phyloP scores from a whole-genome alignment of 2,797 vertebrate species.

The Hydrolagus colliei region DNA sequence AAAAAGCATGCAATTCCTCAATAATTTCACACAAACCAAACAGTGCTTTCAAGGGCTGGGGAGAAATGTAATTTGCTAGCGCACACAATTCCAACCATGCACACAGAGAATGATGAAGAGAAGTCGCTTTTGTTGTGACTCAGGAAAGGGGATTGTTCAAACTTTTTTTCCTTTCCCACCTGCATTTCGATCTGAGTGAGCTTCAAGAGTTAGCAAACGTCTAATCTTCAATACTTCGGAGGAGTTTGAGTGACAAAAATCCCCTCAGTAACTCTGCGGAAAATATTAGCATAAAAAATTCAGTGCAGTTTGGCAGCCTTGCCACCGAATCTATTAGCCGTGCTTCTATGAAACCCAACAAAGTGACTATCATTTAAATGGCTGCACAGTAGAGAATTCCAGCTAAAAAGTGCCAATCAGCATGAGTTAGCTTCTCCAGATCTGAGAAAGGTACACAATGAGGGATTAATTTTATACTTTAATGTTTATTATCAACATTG shows the following conservation, averaged over 20 bases:
- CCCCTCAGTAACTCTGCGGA: conserved; percentile 47
- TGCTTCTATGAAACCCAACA: conserved; percentile 53
- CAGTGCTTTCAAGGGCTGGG: conserved; percentile 85
- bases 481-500: not conserved
- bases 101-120: conserved; percentile 53
- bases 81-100: conserved; percentile 58
- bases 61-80: conserved; percentile 70
- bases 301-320: conserved; percentile 47
- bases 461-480: not conserved
- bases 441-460: not conserved
- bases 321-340: conserved; percentile 56
- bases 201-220: conserved; percentile 42
- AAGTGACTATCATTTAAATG: conserved; percentile 37
- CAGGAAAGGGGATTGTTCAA: conserved; percentile 56
- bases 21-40: conserved; percentile 87
- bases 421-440: not conserved
- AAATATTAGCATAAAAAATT: conserved; percentile 49
- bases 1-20: conserved; percentile 88
- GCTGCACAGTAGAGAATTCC: not conserved
- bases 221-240: conserved; percentile 56
- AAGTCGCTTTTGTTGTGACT: conserved; percentile 51
- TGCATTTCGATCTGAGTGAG: conserved; percentile 8
- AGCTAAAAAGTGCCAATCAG: conserved; percentile 5
- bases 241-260: conserved; percentile 50
- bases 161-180: conserved; percentile 42